phyloP scores from a whole-genome alignment of 2,113 vertebrate species.

The Garra rufa region DNA sequence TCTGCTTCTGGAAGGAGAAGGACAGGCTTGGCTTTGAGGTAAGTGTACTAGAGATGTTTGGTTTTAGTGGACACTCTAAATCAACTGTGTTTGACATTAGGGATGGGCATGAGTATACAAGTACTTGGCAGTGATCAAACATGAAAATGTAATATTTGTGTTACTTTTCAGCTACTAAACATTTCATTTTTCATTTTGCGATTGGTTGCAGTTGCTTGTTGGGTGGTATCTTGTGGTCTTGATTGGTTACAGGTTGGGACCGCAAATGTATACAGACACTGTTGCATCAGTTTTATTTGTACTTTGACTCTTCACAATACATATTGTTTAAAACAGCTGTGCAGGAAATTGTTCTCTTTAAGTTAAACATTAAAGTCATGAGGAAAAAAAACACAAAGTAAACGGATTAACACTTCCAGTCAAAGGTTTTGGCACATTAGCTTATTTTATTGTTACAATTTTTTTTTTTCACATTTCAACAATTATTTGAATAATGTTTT shows the following conservation, averaged over 20 bases:
- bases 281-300: not conserved
- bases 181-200: not conserved
- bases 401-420: no score
- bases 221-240: not conserved
- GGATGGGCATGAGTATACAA: not conserved
- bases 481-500: no score
- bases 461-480: no score
- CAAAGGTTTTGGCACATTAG: no score
- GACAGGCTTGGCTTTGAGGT: conserved; percentile 98
- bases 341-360: not conserved
- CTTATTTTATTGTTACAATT: no score
- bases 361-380: not conserved
- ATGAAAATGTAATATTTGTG: not conserved
- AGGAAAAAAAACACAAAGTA: not conserved
- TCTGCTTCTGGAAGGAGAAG: conserved; percentile 99
- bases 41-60: conserved; percentile 34
- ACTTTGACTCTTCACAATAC: not conserved
- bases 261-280: not conserved
- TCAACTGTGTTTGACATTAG: not conserved
- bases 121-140: not conserved
- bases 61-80: not conserved
- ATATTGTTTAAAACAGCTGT: not conserved
- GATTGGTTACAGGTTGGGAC: not conserved
- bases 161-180: not conserved
- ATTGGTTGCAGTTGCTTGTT: not conserved